Evolutionary conservation across 2,888 invertebrate species (phyloP).

Genomic region (Drosophila flavopinicola): DNA sequence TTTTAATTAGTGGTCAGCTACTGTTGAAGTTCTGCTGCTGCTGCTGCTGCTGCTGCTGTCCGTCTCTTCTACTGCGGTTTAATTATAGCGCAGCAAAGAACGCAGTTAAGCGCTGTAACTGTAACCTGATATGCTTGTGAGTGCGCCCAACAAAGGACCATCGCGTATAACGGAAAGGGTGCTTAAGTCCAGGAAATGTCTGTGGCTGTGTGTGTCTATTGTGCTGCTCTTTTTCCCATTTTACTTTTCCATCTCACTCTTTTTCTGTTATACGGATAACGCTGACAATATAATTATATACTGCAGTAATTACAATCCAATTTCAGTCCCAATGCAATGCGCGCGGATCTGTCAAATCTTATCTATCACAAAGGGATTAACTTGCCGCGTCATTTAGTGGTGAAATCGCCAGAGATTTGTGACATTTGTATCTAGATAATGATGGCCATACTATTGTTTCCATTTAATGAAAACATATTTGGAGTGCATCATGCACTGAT

Average conservation of each 20-base stretch:
- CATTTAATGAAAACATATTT: conserved; percentile 73
- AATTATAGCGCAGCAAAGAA: conserved; percentile 62
- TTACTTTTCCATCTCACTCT: conserved; percentile 2
- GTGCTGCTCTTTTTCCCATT: conserved; percentile 39
- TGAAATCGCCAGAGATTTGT: conserved; percentile 63
- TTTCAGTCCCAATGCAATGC: conserved; percentile 69
- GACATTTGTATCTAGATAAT: conserved; percentile 56
- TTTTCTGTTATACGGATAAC: conserved; percentile 46
- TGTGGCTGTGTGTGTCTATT: conserved; percentile 38
- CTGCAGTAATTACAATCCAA: conserved; percentile 80
- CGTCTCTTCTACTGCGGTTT: conserved; percentile 63
- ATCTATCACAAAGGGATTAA: conserved; percentile 79
- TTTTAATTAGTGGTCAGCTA: conserved; percentile 71
- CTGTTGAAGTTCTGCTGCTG: conserved; percentile 23
- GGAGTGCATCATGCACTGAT: conserved; percentile 38
- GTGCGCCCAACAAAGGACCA: conserved; percentile 58
- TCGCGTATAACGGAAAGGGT: conserved; percentile 57
- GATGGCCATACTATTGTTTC: conserved; percentile 39
- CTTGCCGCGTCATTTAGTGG: conserved; percentile 65
- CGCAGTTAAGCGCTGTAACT: conserved; percentile 61
- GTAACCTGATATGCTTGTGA: conserved; percentile 78
- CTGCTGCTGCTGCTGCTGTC: conserved; percentile 1
- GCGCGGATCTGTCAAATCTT: conserved; percentile 46
- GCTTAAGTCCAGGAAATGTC: conserved; percentile 54
- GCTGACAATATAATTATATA: conserved; percentile 76